Evolutionary conservation across 2,888 invertebrate genomes (phyloP).

Genomic region (Loripinus fragilis): DNA sequence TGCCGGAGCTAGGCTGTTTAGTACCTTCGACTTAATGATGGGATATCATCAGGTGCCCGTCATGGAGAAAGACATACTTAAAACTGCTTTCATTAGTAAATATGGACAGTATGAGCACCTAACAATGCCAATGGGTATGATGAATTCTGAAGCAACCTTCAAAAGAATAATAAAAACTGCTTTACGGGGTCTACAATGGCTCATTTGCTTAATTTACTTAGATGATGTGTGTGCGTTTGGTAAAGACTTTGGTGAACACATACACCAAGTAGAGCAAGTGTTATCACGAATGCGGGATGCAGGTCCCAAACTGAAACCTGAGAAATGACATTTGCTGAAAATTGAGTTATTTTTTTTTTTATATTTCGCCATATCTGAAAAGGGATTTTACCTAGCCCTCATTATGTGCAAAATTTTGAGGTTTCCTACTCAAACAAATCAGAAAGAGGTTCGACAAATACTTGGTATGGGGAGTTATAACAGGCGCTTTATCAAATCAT

Average conservation of each 20-base stretch:
- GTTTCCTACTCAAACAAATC: constrained; percentile 28
- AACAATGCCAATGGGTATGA: constrained; percentile 50
- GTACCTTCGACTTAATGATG: constrained; percentile 42
- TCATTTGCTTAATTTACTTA: constrained; percentile 48
- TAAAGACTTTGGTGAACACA: constrained; percentile 40
- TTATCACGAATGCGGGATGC: constrained; percentile 46
- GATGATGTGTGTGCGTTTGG: constrained; percentile 57
- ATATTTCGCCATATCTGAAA: constrained; percentile 33
- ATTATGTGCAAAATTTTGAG: constrained; percentile 21
- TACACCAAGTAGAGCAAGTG: constrained; percentile 39
- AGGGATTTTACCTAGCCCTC: constrained; percentile 18
- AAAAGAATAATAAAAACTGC: constrained; percentile 50
- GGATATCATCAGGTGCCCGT: constrained; percentile 58
- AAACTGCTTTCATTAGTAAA: constrained; percentile 56
- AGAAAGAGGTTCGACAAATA: constrained; percentile 44
- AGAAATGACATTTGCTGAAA: constrained; percentile 48
- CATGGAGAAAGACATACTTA: constrained; percentile 36
- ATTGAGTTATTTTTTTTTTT: constrained; percentile 40
- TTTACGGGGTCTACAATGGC: constrained; percentile 47
- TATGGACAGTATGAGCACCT: constrained; percentile 53
- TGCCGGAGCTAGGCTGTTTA: constrained; percentile 41
- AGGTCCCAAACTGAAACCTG: constrained; percentile 56
- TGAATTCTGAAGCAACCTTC: constrained; percentile 40
- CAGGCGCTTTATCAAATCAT: constrained; percentile 30
- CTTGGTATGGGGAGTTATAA: constrained; percentile 46